phyloP scores from a whole-genome alignment of 2,113 vertebrate genomes.

The Azemiops feae region DNA sequence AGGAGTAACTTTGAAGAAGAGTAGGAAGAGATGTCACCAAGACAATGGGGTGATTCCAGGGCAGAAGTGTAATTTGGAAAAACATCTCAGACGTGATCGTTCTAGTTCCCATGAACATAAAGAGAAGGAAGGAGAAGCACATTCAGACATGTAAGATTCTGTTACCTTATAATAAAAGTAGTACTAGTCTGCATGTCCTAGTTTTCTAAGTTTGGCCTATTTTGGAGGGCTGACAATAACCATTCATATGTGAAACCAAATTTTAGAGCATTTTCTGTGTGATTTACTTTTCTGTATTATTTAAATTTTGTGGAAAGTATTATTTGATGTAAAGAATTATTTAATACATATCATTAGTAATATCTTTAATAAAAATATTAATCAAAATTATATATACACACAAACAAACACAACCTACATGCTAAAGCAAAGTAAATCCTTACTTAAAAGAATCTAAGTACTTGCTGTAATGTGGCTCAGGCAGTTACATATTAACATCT shows the following conservation, averaged over 20 bases:
- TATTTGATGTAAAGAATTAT: background rate
- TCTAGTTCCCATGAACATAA: background rate
- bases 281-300: background rate
- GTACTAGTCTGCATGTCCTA: background rate
- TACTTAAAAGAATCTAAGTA: background rate
- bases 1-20: background rate
- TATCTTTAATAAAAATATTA: background rate
- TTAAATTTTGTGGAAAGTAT: background rate
- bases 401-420: background rate
- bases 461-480: background rate
- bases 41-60: background rate
- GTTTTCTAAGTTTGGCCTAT: background rate
- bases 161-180: background rate
- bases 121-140: background rate
- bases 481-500: background rate
- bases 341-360: background rate
- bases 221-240: background rate
- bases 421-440: background rate
- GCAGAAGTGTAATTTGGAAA: background rate
- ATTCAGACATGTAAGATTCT: background rate
- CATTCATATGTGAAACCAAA: background rate
- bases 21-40: background rate
- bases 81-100: background rate
- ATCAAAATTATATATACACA: background rate
- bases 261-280: background rate